Percentiles rank a stretch among this genome's conserved stretches.
phyloP scores from a whole-genome alignment of 1,140 invertebrate species.

The Lucilia cuprina region DNA sequence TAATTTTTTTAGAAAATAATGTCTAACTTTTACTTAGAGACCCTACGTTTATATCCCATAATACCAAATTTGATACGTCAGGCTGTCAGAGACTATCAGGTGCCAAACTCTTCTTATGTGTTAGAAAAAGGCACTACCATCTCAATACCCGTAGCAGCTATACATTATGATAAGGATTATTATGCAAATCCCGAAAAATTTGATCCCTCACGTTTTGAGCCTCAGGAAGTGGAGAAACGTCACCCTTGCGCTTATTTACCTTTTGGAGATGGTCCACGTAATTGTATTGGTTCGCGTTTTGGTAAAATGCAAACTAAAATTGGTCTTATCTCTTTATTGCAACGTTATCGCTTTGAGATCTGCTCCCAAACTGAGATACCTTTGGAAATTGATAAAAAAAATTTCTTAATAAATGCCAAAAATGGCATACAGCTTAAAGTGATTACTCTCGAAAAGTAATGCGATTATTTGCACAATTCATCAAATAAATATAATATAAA shows the following conservation, averaged over 20 bases:
- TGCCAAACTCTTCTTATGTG: slow-evolving; percentile 55
- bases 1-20: not conserved
- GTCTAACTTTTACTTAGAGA: slow-evolving; percentile 44
- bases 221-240: slow-evolving; percentile 58
- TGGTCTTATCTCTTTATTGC: slow-evolving; percentile 54
- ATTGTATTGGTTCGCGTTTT: slow-evolving; percentile 63
- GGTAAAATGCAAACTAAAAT: slow-evolving; percentile 59
- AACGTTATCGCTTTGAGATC: slow-evolving; percentile 44
- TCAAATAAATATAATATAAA: too few species aligned
- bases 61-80: slow-evolving; percentile 64
- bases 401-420: not conserved
- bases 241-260: slow-evolving; percentile 64
- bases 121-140: slow-evolving; percentile 58
- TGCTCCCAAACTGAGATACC: slow-evolving; percentile 42
- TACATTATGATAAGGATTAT: slow-evolving; percentile 66
- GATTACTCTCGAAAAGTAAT: not conserved
- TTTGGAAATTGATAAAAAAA: not conserved
- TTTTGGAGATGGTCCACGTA: slow-evolving; percentile 66
- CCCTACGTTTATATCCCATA: slow-evolving; percentile 51
- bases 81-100: slow-evolving; percentile 57
- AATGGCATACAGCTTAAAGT: not conserved
- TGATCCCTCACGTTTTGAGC: slow-evolving; percentile 66
- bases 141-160: slow-evolving; percentile 65
- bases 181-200: slow-evolving; percentile 67
- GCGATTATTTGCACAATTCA: too few species aligned